These are phyloP conservation scores for Pygocentrus nattereri DNA, from an alignment of 2,797 vertebrate species.

Conservation along the genomic window DNA sequence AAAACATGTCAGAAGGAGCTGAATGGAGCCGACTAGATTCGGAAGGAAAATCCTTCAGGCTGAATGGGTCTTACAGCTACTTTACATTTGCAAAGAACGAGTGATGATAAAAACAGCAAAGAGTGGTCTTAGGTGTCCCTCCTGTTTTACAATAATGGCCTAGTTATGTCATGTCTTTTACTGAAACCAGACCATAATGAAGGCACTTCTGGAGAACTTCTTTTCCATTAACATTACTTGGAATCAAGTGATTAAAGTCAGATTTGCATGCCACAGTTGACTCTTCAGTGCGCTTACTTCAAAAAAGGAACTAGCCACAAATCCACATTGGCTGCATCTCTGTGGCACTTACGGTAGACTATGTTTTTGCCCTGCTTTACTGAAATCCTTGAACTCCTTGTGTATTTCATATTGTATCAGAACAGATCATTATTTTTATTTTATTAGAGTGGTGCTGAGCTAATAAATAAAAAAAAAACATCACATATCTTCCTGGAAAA, in stretches of 20 bases:
- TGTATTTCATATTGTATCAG: conserved; percentile 15
- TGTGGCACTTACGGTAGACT: neutral
- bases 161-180: neutral
- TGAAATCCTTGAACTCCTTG: neutral
- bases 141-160: conserved; percentile 1
- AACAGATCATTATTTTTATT: conserved; percentile 36
- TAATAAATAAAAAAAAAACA: conserved; percentile 27
- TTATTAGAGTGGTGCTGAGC: conserved; percentile 43
- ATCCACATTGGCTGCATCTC: neutral
- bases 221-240: neutral
- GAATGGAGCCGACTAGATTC: neutral
- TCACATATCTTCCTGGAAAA: conserved; percentile 54
- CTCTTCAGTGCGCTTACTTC: neutral
- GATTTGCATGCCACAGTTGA: neutral
- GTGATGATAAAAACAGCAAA: neutral
- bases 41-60: neutral
- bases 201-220: neutral
- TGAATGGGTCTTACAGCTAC: neutral
- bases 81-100: conserved; percentile 2
- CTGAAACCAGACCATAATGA: neutral
- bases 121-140: neutral
- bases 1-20: neutral
- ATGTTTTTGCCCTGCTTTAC: neutral
- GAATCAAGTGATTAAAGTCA: neutral
- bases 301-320: neutral